Base-by-base conservation (phyloP, 2,888 invertebrate genomes). In the Cerceris ruficornis region DNA sequence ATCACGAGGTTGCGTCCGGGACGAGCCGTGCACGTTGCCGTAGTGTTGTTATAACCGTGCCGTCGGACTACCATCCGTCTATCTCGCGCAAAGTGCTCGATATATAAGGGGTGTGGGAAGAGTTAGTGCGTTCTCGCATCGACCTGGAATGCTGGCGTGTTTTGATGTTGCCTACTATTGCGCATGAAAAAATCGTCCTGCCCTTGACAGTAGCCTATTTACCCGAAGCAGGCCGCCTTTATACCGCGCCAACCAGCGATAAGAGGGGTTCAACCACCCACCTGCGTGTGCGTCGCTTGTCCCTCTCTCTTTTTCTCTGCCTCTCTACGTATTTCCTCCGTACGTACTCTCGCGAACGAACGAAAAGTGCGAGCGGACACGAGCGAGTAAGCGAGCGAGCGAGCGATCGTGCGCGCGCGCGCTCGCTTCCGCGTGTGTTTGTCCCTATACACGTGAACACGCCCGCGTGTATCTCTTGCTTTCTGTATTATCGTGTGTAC, bases 181-280 rank as follows among this genome's bases (percentile, higher is more conserved):
- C 93, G 93, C 92, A 91, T 91, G 90, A 92, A 92, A 92, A 90
- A 87, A 87, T 86, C 67, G 64, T 77, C 79, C 88, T 91, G 92
- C 91, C 92, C 91, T 92, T 92, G 91, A 89, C 88, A 87, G 84
- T 88, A 89, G 90, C 88, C 88, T 85, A 88, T 88, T 88, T 84
- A 78, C 67, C 74, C 72, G 77, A 68, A 73, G 73, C 71, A 72
- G 69, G 62, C 75, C 78, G 68, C 71, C 72, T 79, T 76, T 73
- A 64, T 66, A 73, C 58, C 61, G 81, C 79, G 82, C 81, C 77
- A 78, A 76, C 65, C 75, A 77, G 74, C 84, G 84, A 87, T 89
- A 85, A 87, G 82, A 84, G 80, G 80, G 84, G 86, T 87, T 86
- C 86, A 85, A 83, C 85, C 88, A 86, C 87, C 85, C 88, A 87